Evolutionary conservation across 2,113 vertebrate species (phyloP).

Genomic region (Psittacara wagleri): DNA sequence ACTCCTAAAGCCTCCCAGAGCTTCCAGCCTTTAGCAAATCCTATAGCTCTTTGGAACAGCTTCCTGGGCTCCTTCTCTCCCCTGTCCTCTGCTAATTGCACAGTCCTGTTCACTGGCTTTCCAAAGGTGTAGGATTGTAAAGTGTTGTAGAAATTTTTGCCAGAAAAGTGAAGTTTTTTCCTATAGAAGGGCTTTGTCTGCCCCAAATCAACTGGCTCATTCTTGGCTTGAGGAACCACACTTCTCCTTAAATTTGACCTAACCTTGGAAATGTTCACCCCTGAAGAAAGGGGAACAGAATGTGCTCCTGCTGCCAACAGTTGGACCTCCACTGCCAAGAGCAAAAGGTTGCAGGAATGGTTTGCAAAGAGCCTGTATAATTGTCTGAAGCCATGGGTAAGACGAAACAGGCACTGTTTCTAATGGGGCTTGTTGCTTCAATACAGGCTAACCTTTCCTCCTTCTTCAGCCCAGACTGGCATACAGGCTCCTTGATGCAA

Average conservation of each 20-base stretch:
- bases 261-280: background rate
- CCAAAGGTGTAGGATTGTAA: background rate
- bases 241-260: background rate
- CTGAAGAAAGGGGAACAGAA: slow-evolving; percentile 1
- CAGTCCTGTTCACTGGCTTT: background rate
- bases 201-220: background rate
- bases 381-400: background rate
- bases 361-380: background rate
- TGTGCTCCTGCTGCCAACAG: background rate
- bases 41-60: too few relatives aligned
- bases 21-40: background rate
- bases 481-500: background rate
- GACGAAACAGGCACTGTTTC: background rate
- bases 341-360: background rate
- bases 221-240: background rate
- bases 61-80: background rate
- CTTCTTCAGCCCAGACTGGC: background rate
- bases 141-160: background rate
- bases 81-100: background rate
- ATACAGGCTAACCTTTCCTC: background rate
- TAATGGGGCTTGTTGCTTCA: background rate
- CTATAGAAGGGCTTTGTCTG: background rate
- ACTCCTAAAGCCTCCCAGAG: background rate
- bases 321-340: background rate
- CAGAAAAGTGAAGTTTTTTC: background rate